Base-by-base conservation (phyloP, 2,888 invertebrate species). In the Aricia artaxerxes region DNA sequence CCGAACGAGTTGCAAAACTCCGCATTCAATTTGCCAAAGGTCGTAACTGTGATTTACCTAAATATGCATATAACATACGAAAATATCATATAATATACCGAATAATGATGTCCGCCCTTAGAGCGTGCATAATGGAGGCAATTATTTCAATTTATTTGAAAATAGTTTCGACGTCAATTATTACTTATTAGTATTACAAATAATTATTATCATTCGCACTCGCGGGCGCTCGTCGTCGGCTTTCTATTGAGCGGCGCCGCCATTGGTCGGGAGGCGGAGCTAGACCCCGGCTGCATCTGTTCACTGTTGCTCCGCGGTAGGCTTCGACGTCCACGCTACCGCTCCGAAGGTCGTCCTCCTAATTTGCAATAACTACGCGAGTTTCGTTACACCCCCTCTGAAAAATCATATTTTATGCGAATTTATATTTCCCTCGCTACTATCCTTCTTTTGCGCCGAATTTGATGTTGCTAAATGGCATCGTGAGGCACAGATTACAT, bases 261-360 rank as follows among this genome's bases (percentile, higher is more conserved):
- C 2, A 76, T 76, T 76, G 76, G 76, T 35, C 76, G 57, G 57
- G 76, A 57, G 76, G 76, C 76, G 76, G 53, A 38, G 53, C 76
- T 76, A 76, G 76, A 76, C 35, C 24, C 53, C 76, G 76, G 53
- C 53, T 76, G 76, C 57, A 76, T 76, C 73, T 44, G 24, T 24
- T 24, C 24, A 24, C 24, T 24, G 73, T 73, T 44, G n/a, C 73
- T 73, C 73, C 73, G 44, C 73, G 2, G 73, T 73, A 40, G 44
- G 73, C 24, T 24, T 73, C 24, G 73, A 44, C 44, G 24, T 38
- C 38, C 9, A 38, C 69, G 13, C 13, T 35, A 35, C 35, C 4
- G 13, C 69, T 35, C 35, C 38, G 35, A 69, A 69, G 64, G 69
- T 69, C 35, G 35, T 13, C 31, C 31, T 35, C 35, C 4, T 69